A percentile compares a stretch with the other conserved stretches of the same genome.
These are phyloP conservation scores for Thereva unica DNA, from an alignment of 2,888 invertebrate species.

Conservation along the genomic window DNA sequence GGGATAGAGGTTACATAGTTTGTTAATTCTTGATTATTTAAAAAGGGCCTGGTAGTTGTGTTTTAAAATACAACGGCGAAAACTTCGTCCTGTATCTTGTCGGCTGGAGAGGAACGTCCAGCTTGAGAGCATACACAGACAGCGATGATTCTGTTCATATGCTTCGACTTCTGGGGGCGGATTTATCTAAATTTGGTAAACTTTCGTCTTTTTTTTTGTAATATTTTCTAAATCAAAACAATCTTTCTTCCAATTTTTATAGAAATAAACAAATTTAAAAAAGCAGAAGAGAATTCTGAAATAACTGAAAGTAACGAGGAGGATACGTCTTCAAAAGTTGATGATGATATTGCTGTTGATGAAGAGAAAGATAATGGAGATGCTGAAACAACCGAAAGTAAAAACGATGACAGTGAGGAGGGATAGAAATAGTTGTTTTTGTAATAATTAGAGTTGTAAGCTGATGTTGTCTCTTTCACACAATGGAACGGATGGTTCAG, in stretches of 20 bases:
- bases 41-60: slow-evolving; percentile 71
- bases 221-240: slow-evolving; percentile 6
- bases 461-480: slow-evolving; percentile 53
- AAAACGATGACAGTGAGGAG: background rate
- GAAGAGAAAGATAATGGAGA: slow-evolving; percentile 5
- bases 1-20: background rate
- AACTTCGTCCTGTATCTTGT: slow-evolving; percentile 70
- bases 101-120: slow-evolving; percentile 90
- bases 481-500: background rate
- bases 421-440: slow-evolving; percentile 42
- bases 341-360: slow-evolving; percentile 24
- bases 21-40: background rate
- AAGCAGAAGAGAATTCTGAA: slow-evolving; percentile 57
- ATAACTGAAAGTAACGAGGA: slow-evolving; percentile 45
- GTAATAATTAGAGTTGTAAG: slow-evolving; percentile 55
- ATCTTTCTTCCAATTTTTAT: too few species aligned
- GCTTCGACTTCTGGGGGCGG: slow-evolving; percentile 81
- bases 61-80: slow-evolving; percentile 67
- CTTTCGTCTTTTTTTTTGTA: background rate
- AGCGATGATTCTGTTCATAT: slow-evolving; percentile 85
- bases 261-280: slow-evolving; percentile 66
- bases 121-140: slow-evolving; percentile 86
- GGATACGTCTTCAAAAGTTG: slow-evolving; percentile 45
- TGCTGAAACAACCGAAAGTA: background rate
- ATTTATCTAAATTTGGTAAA: slow-evolving; percentile 82